Base-by-base conservation (phyloP, 30 jellyfish, hydroid and myxozoan genomes). In the Mastigias papua region DNA sequence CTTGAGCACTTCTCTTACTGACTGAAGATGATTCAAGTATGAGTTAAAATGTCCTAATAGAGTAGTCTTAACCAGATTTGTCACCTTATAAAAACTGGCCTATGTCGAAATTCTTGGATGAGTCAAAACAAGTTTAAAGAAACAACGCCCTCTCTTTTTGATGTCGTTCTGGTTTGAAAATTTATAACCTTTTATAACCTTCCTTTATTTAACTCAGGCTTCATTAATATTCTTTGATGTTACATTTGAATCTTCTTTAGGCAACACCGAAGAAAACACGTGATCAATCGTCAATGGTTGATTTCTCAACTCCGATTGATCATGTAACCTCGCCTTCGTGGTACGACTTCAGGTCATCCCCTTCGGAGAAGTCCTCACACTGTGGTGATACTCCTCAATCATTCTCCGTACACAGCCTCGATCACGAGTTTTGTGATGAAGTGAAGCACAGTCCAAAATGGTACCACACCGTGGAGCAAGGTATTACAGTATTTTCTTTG, bases 351-450 rank as follows among this genome's bases (percentile, higher is more conserved):
- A 23, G 37, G 42, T 23, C 11, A 9, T 23, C 74, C 74, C 42
- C 42, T 28, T 23, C 37, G 1, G 37, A 63, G 5, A 21, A 33
- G 29, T 33, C 83, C 17, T 48, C 91, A 0, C 84, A 71, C 0
- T 69, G 32, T 20, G 62, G 32, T 28, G 62, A 32, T 9, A 83
- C 92, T 6, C 92, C 92, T 21, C 92, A 74, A 37, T 51, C 76
- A 30, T 69, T 83, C 86, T 69, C 85, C 34, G 92, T 70, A 15
- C 48, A 28, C 74, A 48, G 82, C 87, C 92, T 83, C 92, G 78
- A 48, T 69, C 69, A 8, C 46, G 81, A 83, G 23, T 16, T 57
- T 33, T 54, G 20, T 1, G 48, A 35, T 26, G 80, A 29, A 8
- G 50, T 48, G 60, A 70, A 48, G 80, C 63, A 80, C 51, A 69